phyloP scores from a whole-genome alignment of 92 coral and sea anemone genomes.

The Ricordea florida region DNA sequence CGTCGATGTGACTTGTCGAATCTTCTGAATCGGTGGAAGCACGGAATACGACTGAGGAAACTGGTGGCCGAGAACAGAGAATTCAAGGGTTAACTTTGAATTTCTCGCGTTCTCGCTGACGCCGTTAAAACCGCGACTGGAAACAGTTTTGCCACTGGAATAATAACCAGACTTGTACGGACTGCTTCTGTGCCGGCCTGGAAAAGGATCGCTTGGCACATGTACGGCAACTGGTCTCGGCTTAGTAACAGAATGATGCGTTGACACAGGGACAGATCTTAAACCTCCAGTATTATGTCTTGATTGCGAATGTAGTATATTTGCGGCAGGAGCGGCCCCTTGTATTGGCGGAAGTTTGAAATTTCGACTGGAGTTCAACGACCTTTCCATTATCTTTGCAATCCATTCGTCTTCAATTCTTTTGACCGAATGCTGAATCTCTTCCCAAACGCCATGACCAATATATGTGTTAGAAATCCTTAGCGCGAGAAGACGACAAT shows the following conservation, averaged over 20 bases:
- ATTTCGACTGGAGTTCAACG: constrained; percentile 56
- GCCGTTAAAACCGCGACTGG: background rate
- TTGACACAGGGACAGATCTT: background rate
- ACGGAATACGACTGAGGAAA: constrained; percentile 76
- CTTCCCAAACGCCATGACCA: too few relatives aligned
- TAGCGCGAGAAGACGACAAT: too few relatives aligned
- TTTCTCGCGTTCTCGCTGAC: constrained; percentile 17
- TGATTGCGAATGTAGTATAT: constrained; percentile 2
- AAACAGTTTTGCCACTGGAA: background rate
- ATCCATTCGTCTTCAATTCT: constrained; percentile 11
- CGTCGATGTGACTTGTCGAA: too few relatives aligned
- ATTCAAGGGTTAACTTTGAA: constrained; percentile 26
- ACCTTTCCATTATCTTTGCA: constrained; percentile 15
- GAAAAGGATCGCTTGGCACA: constrained; percentile 32
- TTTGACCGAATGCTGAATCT: constrained; percentile 10
- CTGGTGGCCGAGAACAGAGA: constrained; percentile 59
- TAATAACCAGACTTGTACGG: constrained; percentile 10
- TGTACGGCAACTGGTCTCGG: constrained; percentile 19
- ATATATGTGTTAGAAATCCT: too few relatives aligned
- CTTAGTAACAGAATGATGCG: background rate
- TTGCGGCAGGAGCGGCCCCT: constrained; percentile 65
- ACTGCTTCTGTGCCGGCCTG: constrained; percentile 36
- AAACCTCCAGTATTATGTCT: constrained; percentile 3
- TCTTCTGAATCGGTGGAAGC: constrained; percentile 78
- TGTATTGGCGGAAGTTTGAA: constrained; percentile 90